Evolutionary conservation across 1,140 invertebrate genomes (phyloP), one percentile per base, ranked within the genome.

Genomic region (Nixonia krombeini): DNA sequence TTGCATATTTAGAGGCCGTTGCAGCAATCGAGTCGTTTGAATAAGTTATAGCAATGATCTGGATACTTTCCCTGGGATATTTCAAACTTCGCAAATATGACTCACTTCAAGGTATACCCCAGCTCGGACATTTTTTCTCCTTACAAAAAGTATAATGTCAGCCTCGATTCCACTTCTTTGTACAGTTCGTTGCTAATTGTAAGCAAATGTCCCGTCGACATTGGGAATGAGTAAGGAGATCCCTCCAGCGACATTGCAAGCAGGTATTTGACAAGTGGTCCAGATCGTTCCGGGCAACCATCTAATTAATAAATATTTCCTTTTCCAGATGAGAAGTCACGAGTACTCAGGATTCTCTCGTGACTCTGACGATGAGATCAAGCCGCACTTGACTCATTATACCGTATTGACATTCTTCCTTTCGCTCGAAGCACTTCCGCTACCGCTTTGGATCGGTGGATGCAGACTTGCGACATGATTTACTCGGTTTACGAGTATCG

Each of bases 381-480:
- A 56, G 44, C 25, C 51, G 55, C 40, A 64, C 66, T 63, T 68
- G 44, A 41, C 42, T 63, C 16, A 26, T 29, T 57, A 31, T 41
- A 33, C 9, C 7, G 31, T 65, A 65, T 55, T 64, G 55, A 69
- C 62, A 63, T 50, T 64, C n/a, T n/a, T n/a, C n/a, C 38, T 67
- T 31, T 40, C 38, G 26, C 46, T 41, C 31, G 46, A 68, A 49
- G 57, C 21, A 47, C 49, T 61, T 62, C 55, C 64, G 16, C 13
- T 29, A 12, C 10, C 44, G 55, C 38, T 52, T 51, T 21, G 9
- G 16, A 18, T 31, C 55, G 37, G 50, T 41, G 53, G 45, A 61
- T 50, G 28, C 50, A 33, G 44, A 46, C 41, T 61, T 57, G 52
- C 52, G 29, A 49, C 51, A 33, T 62, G 62, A 70, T 55, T 70